Base-by-base conservation (phyloP, 2,113 vertebrate species). In the Callorhinus ursinus region DNA sequence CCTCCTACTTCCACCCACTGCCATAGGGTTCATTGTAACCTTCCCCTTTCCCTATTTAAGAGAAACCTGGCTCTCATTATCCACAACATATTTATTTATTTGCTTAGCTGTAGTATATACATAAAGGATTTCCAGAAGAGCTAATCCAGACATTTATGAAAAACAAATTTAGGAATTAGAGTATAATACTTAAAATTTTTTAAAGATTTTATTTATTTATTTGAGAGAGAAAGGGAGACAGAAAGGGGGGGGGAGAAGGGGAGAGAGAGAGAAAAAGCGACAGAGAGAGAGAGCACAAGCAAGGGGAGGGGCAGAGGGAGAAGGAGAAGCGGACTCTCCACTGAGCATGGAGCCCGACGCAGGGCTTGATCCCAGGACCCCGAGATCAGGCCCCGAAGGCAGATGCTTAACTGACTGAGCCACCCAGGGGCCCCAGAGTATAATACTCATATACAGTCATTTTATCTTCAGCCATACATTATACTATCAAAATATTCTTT, bases 401-500 rank as follows among this genome's bases (percentile, higher is more conserved):
- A n/a, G 65, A n/a, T 1, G 16, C 33, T 69, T n/a, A 69, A 69
- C 7, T 57, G 31, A n/a, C 2, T 69, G 33, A 69, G 65, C 65
- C 65, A 69, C 16, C 16, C 1, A 69, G 33, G 33, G 1, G 7
- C 65, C 7, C 16, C 16, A 79, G 3, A 63, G 9, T 77, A 51
- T 10, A 84, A 49, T 69, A 88, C 51, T 90, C 24, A 81, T n/a
- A 31, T 49, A n/a, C 0, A 72, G 42, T 31, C 72, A 82, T 92
- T 95, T 65, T 96, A 77, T 51, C 33, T 96, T 90, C 83, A 95
- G 42, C n/a, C 61, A 86, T 57, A 87, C 0, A 82, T 36, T 12
- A 72, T 53, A 84, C 1, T 81, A 46, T 84, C 49, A 90, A 96
- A 88, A 89, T 72, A 93, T 59, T 85, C 51, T 88, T 94, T 80